A percentile compares a stretch with the other conserved stretches of the same genome.
Conservation (phyloP, 2,113 vertebrate genomes). For the Sarotherodon lohbergeri region DNA sequence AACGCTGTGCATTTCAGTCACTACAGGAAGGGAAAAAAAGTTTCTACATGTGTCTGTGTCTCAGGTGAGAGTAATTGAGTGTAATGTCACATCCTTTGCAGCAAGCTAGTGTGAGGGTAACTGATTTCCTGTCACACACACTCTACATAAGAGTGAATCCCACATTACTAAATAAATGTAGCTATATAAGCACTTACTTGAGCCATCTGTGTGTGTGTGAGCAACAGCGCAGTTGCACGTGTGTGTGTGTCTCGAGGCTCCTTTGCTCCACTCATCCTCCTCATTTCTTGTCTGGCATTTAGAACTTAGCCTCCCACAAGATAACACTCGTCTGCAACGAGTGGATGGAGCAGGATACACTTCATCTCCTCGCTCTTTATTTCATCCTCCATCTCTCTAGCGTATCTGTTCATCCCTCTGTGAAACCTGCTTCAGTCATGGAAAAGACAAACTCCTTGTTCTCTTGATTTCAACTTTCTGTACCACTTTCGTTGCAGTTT, state of each 20-base stretch:
- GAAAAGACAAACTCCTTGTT: neutral
- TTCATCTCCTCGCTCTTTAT: neutral
- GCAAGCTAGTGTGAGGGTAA: constrained; percentile 25
- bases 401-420: neutral
- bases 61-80: constrained; percentile 32
- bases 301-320: neutral
- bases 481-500: neutral
- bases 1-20: constrained; percentile 21
- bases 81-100: constrained; percentile 55
- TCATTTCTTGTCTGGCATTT: neutral
- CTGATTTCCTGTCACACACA: constrained; percentile 49
- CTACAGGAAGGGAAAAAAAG: constrained; percentile 1
- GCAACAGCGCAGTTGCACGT: neutral
- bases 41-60: neutral
- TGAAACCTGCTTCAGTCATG: neutral
- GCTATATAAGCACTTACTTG: neutral
- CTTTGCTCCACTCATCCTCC: neutral
- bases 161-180: neutral
- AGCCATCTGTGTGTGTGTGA: neutral
- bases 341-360: neutral
- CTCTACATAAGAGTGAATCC: neutral
- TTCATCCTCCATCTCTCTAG: neutral
- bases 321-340: neutral
- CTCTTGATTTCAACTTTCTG: neutral
- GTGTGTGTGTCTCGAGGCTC: neutral